Percentiles rank a stretch among this genome's conserved stretches.
Evolutionary conservation across 2,113 vertebrate genomes (phyloP).

Genomic region (Peromyscus polionotus): DNA sequence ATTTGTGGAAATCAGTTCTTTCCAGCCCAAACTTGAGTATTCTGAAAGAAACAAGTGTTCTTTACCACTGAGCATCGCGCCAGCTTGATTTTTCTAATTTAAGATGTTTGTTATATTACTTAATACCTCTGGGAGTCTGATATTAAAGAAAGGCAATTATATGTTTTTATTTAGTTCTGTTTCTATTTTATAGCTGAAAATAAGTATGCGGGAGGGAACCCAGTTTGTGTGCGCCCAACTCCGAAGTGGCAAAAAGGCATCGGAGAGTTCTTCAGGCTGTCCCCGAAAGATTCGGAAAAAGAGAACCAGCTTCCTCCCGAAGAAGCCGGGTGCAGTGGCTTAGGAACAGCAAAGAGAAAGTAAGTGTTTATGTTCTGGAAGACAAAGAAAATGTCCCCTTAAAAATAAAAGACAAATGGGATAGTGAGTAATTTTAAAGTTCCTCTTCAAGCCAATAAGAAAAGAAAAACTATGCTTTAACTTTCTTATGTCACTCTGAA

Average conservation of each 20-base stretch:
- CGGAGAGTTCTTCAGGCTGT: constrained; percentile 92
- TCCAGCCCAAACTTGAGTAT: not conserved
- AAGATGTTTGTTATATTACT: not conserved
- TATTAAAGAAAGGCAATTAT: not conserved
- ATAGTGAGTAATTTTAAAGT: constrained; percentile 52
- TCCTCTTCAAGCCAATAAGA: constrained; percentile 46
- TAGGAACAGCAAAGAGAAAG: constrained; percentile 88
- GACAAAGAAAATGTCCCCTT: constrained; percentile 52
- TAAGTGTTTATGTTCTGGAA: constrained; percentile 79
- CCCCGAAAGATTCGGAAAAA: constrained; percentile 88
- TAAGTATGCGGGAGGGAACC: constrained; percentile 92
- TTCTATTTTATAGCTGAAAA: constrained; percentile 85
- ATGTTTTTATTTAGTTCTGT: constrained; percentile 66
- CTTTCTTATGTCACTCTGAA: constrained; percentile 21
- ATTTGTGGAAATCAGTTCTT: not conserved
- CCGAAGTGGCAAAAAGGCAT: constrained; percentile 95
- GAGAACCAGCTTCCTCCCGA: constrained; percentile 90
- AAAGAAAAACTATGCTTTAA: constrained; percentile 41
- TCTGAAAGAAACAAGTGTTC: not conserved
- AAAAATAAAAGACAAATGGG: constrained; percentile 42
- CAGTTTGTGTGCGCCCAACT: constrained; percentile 92
- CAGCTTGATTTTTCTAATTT: not conserved
- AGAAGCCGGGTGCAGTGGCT: constrained; percentile 90
- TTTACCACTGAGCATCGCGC: not conserved
- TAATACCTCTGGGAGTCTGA: constrained; percentile 45